These are phyloP conservation scores for Atrina japonica DNA, from an alignment of 2,888 invertebrate genomes.

Conservation along the genomic window DNA sequence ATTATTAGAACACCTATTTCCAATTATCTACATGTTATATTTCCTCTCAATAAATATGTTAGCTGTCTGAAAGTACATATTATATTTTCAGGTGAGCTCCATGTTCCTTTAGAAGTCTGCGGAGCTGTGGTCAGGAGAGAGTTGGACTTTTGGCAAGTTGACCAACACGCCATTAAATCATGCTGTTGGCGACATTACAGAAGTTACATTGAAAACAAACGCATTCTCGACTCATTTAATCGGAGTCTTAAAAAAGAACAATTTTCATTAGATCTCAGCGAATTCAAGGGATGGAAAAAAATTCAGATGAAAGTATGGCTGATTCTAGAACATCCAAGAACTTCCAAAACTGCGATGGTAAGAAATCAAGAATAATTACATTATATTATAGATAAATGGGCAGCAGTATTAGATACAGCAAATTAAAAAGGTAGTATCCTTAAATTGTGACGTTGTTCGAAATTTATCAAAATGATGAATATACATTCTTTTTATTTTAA, in stretches of 20 bases:
- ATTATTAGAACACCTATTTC: too few relatives aligned
- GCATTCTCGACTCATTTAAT: conserved; percentile 77
- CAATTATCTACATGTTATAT: too few relatives aligned
- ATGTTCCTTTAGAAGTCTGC: conserved; percentile 79
- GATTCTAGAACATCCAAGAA: conserved; percentile 77
- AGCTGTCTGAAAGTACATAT: too few relatives aligned
- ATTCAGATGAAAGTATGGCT: conserved; percentile 77
- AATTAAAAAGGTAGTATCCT: too few relatives aligned
- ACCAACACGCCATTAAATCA: conserved; percentile 76
- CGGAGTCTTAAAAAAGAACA: conserved; percentile 72
- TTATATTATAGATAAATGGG: too few relatives aligned
- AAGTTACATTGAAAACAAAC: conserved; percentile 77
- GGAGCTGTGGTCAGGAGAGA: conserved; percentile 80
- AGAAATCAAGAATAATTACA: conserved; percentile 27
- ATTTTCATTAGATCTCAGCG: conserved; percentile 65
- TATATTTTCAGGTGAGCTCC: conserved; percentile 76
- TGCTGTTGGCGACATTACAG: conserved; percentile 79
- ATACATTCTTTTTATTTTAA: too few relatives aligned
- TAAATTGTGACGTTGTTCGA: too few relatives aligned
- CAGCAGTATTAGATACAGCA: too few relatives aligned
- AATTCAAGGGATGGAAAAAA: conserved; percentile 71
- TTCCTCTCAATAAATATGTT: too few relatives aligned
- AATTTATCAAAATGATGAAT: too few relatives aligned
- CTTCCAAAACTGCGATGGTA: conserved; percentile 77
- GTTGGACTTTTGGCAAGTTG: conserved; percentile 79